Evolutionary conservation across 2,797 vertebrate genomes (phyloP), one percentile per base, ranked within the genome.

Genomic region (Sciurus vulgaris): DNA sequence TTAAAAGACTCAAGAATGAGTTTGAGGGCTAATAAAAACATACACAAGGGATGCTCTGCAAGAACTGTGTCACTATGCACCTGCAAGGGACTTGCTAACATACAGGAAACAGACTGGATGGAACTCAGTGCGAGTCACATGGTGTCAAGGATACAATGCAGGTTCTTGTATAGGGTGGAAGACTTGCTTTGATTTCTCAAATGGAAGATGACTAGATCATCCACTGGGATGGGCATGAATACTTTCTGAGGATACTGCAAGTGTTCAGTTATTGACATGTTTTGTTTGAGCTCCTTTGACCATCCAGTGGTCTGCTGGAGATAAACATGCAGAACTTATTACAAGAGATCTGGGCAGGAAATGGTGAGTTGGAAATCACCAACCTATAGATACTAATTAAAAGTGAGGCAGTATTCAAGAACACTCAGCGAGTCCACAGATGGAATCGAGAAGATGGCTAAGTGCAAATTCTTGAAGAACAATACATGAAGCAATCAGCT

Each of bases 201-300:
- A 72, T 67, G 30, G 17, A 90, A 93, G 26, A 93, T 56, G 17
- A 76, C 26, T 59, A 1, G 30, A 63, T 38, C 10, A 54, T 38
- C 28, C 44, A 67, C 70, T 65, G 44, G 92, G 41, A 30, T 9
- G 35, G 35, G 28, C 20, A 38, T 47, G 8, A 17, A 41, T 90
- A 24, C 56, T 59, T 86, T 89, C 51, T 76, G n/a, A 33, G 15
- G 24, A 93, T 9, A 49, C 35, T 0, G 24, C 73, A 63, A 51
- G 10, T 33, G n/a, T 3, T 73, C 89, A 35, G 12, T 89, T 38
- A 59, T n/a, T 56, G 72, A 15, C 26, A 33, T 35, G 30, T 49
- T 91, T 76, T 90, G 26, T 87, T 72, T 73, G 93, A 63, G 41
- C 30, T 73, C n/a, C n/a, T 95, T 56, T 82, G n/a, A 70, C 24